Percentiles rank a stretch among this genome's conserved stretches.
These are phyloP conservation scores for Nesometra sesokonis DNA, from an alignment of 35 echinoderm and acorn worm species.

Conservation along the genomic window DNA sequence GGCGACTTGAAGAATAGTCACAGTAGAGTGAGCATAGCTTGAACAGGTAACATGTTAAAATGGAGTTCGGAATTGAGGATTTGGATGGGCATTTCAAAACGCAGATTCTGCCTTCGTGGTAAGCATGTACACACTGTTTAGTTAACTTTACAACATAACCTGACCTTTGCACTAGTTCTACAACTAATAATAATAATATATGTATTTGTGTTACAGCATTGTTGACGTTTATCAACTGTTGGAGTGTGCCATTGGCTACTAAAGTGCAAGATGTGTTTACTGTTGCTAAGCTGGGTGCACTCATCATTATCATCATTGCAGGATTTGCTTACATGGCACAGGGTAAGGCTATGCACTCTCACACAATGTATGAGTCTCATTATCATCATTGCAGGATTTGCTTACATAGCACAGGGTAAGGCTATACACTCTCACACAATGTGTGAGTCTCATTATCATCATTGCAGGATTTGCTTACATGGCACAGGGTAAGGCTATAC, in stretches of 20 bases:
- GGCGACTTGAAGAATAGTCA: too few relatives aligned
- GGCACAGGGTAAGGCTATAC: constrained; percentile 35
- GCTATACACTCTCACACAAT: too few relatives aligned
- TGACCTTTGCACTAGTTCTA: too few relatives aligned
- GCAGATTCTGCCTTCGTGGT: too few relatives aligned
- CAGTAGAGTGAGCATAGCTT: too few relatives aligned
- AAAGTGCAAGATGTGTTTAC: constrained; percentile 94
- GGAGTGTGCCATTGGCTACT: constrained; percentile 86
- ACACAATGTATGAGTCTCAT: too few relatives aligned
- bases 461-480: constrained; percentile 54
- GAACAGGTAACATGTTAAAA: too few relatives aligned
- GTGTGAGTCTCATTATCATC: constrained; percentile 89
- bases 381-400: constrained; percentile 64
- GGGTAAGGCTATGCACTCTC: constrained; percentile 36
- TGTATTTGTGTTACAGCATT: constrained; percentile 72
- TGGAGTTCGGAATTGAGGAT: too few relatives aligned
- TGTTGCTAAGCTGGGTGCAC: constrained; percentile 65
- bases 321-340: constrained; percentile 49
- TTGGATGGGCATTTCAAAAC: too few relatives aligned
- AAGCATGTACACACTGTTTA: too few relatives aligned
- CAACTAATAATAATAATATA: too few relatives aligned
- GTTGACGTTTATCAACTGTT: constrained; percentile 64
- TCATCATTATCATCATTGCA: constrained; percentile 68
- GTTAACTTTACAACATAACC: too few relatives aligned
- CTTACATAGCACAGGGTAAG: constrained; percentile 63